These are phyloP conservation scores for Drosophila eugracilis DNA, from an alignment of 1,140 invertebrate species.

Conservation along the genomic window DNA sequence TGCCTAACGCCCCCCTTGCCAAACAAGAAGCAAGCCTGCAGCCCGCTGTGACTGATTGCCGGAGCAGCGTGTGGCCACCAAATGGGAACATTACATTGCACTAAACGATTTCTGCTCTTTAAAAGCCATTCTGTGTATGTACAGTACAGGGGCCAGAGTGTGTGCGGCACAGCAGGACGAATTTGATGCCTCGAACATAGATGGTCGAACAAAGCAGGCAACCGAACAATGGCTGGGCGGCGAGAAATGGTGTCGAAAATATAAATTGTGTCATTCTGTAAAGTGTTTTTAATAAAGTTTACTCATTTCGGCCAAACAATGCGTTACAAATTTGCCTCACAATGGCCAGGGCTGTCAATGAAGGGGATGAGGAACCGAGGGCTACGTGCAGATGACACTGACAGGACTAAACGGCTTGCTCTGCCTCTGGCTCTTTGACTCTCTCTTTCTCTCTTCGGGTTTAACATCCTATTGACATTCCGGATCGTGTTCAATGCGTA, in stretches of 20 bases:
- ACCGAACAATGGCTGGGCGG: conserved; percentile 20
- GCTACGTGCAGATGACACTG: conserved; percentile 8
- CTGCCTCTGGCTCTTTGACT: conserved; percentile 20
- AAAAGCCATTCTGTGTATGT: conserved; percentile 51
- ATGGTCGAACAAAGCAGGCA: conserved; percentile 14
- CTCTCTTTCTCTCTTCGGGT: conserved; percentile 5
- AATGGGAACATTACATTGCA: conserved; percentile 37
- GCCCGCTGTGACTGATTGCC: conserved; percentile 44
- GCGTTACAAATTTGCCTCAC: conserved; percentile 71
- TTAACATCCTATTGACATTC: conserved; percentile 54
- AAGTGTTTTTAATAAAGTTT: conserved; percentile 62
- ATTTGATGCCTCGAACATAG: conserved; percentile 6
- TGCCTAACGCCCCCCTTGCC: background rate
- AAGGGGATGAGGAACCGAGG: background rate
- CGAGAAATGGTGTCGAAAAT: conserved; percentile 29
- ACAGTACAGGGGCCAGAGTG: too few relatives aligned
- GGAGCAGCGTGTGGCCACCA: conserved; percentile 41
- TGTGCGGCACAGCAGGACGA: conserved; percentile 25
- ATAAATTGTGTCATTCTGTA: conserved; percentile 53
- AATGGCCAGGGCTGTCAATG: conserved; percentile 47
- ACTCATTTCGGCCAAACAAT: conserved; percentile 59
- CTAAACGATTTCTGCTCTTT: conserved; percentile 41
- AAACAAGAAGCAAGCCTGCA: conserved; percentile 4
- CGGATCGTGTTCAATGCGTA: conserved; percentile 46
- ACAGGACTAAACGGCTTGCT: conserved; percentile 48